These are phyloP conservation scores for Stegodyphus mimosarum DNA, from an alignment of 1,140 invertebrate species.

Conservation along the genomic window DNA sequence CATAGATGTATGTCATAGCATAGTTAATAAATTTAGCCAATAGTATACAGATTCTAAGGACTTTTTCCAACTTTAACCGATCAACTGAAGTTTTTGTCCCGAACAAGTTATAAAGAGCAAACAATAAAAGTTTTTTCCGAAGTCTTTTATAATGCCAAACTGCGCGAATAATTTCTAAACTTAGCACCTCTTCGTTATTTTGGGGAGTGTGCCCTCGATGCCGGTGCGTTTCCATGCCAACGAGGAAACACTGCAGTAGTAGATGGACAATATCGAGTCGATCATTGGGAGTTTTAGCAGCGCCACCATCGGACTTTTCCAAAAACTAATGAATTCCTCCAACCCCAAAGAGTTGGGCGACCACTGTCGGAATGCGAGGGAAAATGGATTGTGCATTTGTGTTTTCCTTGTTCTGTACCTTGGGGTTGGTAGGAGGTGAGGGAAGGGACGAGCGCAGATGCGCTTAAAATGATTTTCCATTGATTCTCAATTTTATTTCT, in stretches of 20 bases:
- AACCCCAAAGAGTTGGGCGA: slow-evolving; percentile 47
- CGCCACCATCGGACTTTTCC: slow-evolving; percentile 55
- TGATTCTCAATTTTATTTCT: not conserved
- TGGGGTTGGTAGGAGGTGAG: not conserved
- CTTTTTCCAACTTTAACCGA: too few species aligned
- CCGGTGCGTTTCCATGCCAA: slow-evolving; percentile 39
- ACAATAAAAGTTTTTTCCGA: slow-evolving; percentile 27
- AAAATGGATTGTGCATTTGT: not conserved
- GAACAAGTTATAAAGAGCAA: too few species aligned
- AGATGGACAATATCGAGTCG: slow-evolving; percentile 58
- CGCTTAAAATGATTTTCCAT: not conserved
- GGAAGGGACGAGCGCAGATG: too few species aligned
- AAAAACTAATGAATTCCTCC: slow-evolving; percentile 55
- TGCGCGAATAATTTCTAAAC: slow-evolving; percentile 5
- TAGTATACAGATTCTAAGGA: too few species aligned
- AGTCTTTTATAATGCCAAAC: slow-evolving; percentile 9
- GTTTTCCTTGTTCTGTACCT: not conserved
- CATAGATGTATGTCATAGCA: too few species aligned
- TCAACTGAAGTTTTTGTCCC: too few species aligned
- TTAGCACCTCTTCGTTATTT: slow-evolving; percentile 24
- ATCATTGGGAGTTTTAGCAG: slow-evolving; percentile 52
- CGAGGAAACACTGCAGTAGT: slow-evolving; percentile 58
- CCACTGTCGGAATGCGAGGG: slow-evolving; percentile 23
- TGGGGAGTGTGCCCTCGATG: slow-evolving; percentile 53
- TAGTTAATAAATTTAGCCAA: too few species aligned